phyloP scores from a whole-genome alignment of 1,140 invertebrate species.

The Sitophilus oryzae region DNA sequence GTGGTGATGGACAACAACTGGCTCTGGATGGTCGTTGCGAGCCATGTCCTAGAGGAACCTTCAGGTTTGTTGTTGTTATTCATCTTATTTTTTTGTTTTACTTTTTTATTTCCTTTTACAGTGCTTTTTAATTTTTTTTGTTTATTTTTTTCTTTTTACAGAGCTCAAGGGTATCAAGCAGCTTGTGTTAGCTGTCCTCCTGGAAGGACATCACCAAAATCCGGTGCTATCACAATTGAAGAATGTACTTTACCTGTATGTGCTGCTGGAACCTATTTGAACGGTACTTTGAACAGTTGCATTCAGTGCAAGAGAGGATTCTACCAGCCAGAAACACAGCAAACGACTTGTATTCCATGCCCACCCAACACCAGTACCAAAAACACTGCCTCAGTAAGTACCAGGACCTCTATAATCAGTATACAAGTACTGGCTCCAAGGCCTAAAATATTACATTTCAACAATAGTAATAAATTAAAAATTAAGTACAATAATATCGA shows the following conservation, averaged over 20 bases:
- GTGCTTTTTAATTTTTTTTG: too few species aligned
- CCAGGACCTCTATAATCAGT: too few species aligned
- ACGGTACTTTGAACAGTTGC: slow-evolving; percentile 79
- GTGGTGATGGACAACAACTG: slow-evolving; percentile 83
- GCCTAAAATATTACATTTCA: too few species aligned
- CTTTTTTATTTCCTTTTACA: too few species aligned
- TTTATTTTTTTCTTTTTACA: too few species aligned
- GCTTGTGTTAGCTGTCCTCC: slow-evolving; percentile 83
- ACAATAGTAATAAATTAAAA: too few species aligned
- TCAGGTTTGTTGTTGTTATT: slow-evolving; percentile 38
- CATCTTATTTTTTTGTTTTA: neutral
- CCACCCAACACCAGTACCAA: slow-evolving; percentile 90
- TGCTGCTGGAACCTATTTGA: slow-evolving; percentile 77
- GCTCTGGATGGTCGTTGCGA: slow-evolving; percentile 85
- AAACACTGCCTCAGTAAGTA: slow-evolving; percentile 67
- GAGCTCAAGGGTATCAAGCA: slow-evolving; percentile 80
- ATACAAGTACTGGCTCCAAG: too few species aligned
- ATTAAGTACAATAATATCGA: too few species aligned
- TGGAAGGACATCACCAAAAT: slow-evolving; percentile 79
- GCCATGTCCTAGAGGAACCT: slow-evolving; percentile 85
- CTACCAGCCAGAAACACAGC: slow-evolving; percentile 87
- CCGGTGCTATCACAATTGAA: slow-evolving; percentile 74
- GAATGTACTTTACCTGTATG: slow-evolving; percentile 90
- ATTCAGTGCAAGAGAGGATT: slow-evolving; percentile 84
- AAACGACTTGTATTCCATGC: slow-evolving; percentile 81